Evolutionary conservation across 1,140 invertebrate genomes (phyloP).

Genomic region (Chironomus tepperi): DNA sequence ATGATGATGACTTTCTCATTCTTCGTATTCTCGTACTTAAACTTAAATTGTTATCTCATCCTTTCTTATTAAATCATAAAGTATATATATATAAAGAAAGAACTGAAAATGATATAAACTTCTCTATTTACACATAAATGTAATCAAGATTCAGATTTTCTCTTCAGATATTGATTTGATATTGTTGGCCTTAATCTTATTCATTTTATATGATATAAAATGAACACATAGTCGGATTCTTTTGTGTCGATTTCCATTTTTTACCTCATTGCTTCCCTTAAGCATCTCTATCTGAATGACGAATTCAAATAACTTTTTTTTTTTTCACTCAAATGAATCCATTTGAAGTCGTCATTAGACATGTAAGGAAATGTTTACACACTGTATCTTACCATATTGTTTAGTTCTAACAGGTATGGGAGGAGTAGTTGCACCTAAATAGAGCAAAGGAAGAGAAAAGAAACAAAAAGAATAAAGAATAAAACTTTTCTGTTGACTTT

Average conservation of each 20-base stretch:
- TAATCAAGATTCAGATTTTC: too few species aligned
- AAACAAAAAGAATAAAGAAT: not conserved
- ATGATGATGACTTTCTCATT: too few species aligned
- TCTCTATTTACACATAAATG: too few species aligned
- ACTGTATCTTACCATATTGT: slow-evolving; percentile 84
- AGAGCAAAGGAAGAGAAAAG: not conserved
- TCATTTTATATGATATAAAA: not conserved
- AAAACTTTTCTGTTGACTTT: not conserved
- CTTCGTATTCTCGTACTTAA: too few species aligned
- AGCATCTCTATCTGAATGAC: not conserved
- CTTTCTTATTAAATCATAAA: too few species aligned
- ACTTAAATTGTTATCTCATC: too few species aligned
- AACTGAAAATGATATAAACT: too few species aligned
- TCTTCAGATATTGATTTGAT: not conserved
- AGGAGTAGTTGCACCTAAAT: slow-evolving; percentile 71
- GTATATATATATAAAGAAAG: too few species aligned
- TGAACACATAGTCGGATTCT: too few species aligned
- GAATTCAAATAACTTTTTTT: not conserved
- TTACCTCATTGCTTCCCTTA: not conserved
- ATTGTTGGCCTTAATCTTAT: not conserved
- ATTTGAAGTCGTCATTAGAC: not conserved
- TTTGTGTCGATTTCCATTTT: too few species aligned
- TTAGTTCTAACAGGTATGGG: slow-evolving; percentile 88
- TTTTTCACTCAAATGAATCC: not conserved
- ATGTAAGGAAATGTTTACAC: not conserved